Evolutionary conservation across 2,113 vertebrate genomes (phyloP), one percentile per base, ranked within the genome.

Genomic region (Narcine bancroftii): DNA sequence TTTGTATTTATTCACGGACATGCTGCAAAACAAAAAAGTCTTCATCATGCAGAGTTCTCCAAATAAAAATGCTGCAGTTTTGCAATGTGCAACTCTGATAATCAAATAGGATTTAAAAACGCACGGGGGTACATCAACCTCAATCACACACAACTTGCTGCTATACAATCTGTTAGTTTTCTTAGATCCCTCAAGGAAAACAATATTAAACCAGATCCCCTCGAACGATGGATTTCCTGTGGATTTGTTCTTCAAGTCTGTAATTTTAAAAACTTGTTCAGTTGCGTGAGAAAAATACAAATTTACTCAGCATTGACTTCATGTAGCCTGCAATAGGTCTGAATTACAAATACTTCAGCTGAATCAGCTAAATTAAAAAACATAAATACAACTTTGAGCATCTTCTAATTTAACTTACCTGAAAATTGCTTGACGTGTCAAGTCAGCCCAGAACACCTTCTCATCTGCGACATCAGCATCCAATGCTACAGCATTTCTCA

Each of bases 401-500:
- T 69, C 24, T 69, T 24, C 17, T 26, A 24, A 69, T 10, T 21
- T 2, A 26, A n/a, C 21, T 56, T 71, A 91, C 92, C 92, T 92
- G 39, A 92, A 72, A 36, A 92, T 92, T 63, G 69, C 69, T 24
- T 69, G 77, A n/a, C 50, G 53, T 11, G 17, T 29, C 50, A 71
- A 29, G 21, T 92, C 92, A 92, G 66, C 77, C 92, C 92, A 92
- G 39, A 69, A 89, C 42, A 92, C 92, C 29, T 2, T 47, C 24
- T 83, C 50, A 6, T 66, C 69, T 45, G 39, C 63, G 42, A 92
- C 21, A 39, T 92, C 77, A 65, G 47, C 63, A 29, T 53, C 83
- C 5, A 92, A 36, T 45, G 92, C 92, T 56, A 92, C 83, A 65
- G 83, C 83, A 73, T 92, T 92, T 56, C 66, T 79, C 60, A 85